Percentiles rank a stretch among this genome's conserved stretches.
Evolutionary conservation across 2,797 vertebrate genomes (phyloP).

Genomic region (Monodelphis domestica): DNA sequence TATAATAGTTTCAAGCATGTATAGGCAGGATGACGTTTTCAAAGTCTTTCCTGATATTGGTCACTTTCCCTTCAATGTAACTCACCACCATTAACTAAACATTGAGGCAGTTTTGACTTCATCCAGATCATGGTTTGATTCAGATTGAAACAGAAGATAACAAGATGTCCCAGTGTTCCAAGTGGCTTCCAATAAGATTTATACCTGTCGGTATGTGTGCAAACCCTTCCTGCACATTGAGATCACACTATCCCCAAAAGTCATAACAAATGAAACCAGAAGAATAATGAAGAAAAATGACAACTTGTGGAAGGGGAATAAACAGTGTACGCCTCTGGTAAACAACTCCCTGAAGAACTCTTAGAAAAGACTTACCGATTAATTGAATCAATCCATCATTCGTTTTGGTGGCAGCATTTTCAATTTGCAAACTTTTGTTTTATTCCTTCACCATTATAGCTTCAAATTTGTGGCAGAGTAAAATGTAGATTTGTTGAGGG

Average conservation of each 20-base stretch:
- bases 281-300: conserved; percentile 85
- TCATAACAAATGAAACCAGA: conserved; percentile 78
- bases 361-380: conserved; percentile 83
- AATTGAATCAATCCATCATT: conserved; percentile 86
- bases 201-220: not conserved
- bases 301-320: conserved; percentile 73
- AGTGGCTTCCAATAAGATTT: conserved; percentile 34
- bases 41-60: not conserved
- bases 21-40: not conserved
- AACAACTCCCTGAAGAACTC: conserved; percentile 82
- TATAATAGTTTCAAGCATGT: not conserved
- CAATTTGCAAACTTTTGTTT: conserved; percentile 79
- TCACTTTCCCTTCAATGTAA: not conserved
- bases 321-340: conserved; percentile 78
- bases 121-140: not conserved
- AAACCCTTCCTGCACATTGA: conserved; percentile 51
- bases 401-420: conserved; percentile 77
- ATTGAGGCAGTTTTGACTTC: not conserved
- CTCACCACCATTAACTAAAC: not conserved
- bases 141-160: not conserved
- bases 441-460: conserved; percentile 61
- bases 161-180: not conserved
- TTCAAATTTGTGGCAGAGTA: conserved; percentile 70
- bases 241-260: conserved; percentile 77
- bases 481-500: conserved; percentile 65